Base-by-base conservation (phyloP, 1,140 invertebrate genomes). In the Nasonia vitripennis region DNA sequence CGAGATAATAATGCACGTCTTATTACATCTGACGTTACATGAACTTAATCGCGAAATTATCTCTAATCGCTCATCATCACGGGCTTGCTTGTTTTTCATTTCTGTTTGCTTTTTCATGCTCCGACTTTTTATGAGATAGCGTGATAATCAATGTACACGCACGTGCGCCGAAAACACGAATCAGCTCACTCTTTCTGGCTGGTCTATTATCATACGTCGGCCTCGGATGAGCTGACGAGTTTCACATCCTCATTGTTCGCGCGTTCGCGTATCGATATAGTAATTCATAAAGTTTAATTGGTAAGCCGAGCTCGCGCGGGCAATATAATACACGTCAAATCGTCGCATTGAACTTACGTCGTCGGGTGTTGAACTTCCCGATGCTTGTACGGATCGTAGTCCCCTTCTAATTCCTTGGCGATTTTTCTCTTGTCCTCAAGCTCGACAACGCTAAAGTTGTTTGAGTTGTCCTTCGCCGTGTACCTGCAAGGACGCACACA, bases 291-390 rank as follows among this genome's bases (percentile, higher is more conserved):
- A 51, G 48, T 68, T 37, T 37, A 68, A 68, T 68, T 27, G 20
- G 23, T 23, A n/a, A 27, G 67, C 7, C n/a, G 62, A 68, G 5
- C 67, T 2, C 10, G 10, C 67, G 2, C 10, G 10, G 10, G 9
- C 6, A 45, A 17, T 27, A 68, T 68, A 14, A 1, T 70, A 70
- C 20, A 17, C 4, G 27, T 11, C 62, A 48, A 14, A 48, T 31
- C 37, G 12, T 55, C 41, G 20, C 11, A 77, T 81, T 75, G 14
- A 74, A 94, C 94, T 95, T 91, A 96, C 96, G 96, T 95, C 0
- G 96, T 96, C 2, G 96, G 96, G 92, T 96, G 96, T 87, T 95
- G 94, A 34, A 96, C 95, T 37, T 95, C 93, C 78, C 96, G 94
- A 88, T 96, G 94, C 12, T 94, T 90, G 88, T 95, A 96, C 2